Conservation (phyloP, 1,140 invertebrate genomes). For the Apis mellifera region Amel_HAv3.1 CM009933.2:3851001-3851500, state of each 20-base stretch:
- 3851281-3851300: slow-evolving; percentile 10
- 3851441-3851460: slow-evolving; percentile 57
- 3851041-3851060: slow-evolving; percentile 74
- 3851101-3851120: slow-evolving; percentile 71
- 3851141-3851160: slow-evolving; percentile 72
- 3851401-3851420: too few species aligned
- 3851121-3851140: slow-evolving; percentile 82
- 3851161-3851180: slow-evolving; percentile 66
- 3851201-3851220: slow-evolving; percentile 38
- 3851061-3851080: slow-evolving; percentile 69
- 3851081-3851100: slow-evolving; percentile 77
- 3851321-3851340: too few species aligned
- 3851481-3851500: neutral
- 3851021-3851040: slow-evolving; percentile 66
- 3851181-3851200: slow-evolving; percentile 52
- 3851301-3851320: too few species aligned
- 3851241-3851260: slow-evolving; percentile 60
- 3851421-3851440: too few species aligned
- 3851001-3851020: slow-evolving; percentile 76
- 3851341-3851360: too few species aligned
- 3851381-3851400: too few species aligned
- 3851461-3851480: slow-evolving; percentile 59
- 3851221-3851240: slow-evolving; percentile 50
- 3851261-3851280: slow-evolving; percentile 19
- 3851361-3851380: too few species aligned